A percentile compares a stretch with the other conserved stretches of the same genome.
Conservation (phyloP, 2,888 invertebrate species). For the Gari tellinella region DNA sequence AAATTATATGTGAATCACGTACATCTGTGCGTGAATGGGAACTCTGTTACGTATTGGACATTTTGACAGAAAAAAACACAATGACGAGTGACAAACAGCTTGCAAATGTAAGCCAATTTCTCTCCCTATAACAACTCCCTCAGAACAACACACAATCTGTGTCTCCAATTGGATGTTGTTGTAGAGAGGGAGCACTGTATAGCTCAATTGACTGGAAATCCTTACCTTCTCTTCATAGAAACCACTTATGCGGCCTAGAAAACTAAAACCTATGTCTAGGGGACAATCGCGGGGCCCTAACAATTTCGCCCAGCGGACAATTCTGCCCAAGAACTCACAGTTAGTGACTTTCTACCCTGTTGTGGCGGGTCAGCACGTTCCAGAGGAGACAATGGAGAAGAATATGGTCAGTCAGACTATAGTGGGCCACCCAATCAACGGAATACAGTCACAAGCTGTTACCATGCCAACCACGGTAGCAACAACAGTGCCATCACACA, state of each 20-base stretch:
- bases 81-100: too few species aligned
- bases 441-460: constrained; percentile 44
- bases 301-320: constrained; percentile 77
- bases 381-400: constrained; percentile 10
- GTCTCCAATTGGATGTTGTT: too few species aligned
- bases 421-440: constrained; percentile 58
- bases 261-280: constrained; percentile 47
- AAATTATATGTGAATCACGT: too few species aligned
- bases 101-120: too few species aligned
- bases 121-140: too few species aligned
- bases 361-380: constrained; percentile 31
- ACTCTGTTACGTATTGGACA: too few species aligned
- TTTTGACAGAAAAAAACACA: too few species aligned
- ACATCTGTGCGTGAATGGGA: too few species aligned
- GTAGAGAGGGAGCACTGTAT: too few species aligned
- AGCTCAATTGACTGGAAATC: too few species aligned
- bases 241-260: constrained; percentile 51
- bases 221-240: constrained; percentile 22
- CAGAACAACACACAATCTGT: too few species aligned
- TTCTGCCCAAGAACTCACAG: constrained; percentile 76
- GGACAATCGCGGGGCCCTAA: constrained; percentile 33
- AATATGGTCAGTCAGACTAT: constrained; percentile 42
- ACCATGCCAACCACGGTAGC: constrained; percentile 1
- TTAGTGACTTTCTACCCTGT: constrained; percentile 62
- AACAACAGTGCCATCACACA: too few species aligned